A percentile compares a stretch with the other conserved stretches of the same genome.
phyloP scores from a whole-genome alignment of 1,140 invertebrate species.

The Triops longicaudatus region DNA sequence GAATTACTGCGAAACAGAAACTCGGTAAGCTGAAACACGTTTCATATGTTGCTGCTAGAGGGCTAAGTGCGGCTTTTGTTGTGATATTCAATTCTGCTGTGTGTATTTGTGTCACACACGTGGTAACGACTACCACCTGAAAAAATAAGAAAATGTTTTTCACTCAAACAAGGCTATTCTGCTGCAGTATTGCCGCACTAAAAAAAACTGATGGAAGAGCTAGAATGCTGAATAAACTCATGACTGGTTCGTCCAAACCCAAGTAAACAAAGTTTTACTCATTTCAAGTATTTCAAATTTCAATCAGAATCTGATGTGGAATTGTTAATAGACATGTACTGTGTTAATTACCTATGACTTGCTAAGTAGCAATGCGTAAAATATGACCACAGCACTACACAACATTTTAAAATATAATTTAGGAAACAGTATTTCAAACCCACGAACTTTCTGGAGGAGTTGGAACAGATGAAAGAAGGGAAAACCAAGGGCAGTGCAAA shows the following conservation, averaged over 20 bases:
- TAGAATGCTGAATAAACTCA: background rate
- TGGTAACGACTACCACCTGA: background rate
- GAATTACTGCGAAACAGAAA: too few species aligned
- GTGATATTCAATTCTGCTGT: background rate
- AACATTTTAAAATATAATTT: background rate
- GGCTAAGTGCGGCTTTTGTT: too few species aligned
- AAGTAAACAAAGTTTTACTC: background rate
- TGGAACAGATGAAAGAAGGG: background rate
- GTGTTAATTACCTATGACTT: too few species aligned
- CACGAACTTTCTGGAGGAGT: background rate
- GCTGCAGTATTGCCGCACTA: background rate
- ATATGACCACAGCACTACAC: too few species aligned
- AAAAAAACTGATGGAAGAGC: background rate
- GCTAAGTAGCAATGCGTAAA: too few species aligned
- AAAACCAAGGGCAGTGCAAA: background rate
- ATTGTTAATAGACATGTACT: too few species aligned
- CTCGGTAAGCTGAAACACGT: too few species aligned
- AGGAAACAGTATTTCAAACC: background rate
- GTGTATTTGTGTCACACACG: background rate
- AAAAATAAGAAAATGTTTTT: background rate
- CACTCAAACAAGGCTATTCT: background rate
- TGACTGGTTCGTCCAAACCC: background rate
- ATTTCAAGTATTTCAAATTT: background rate
- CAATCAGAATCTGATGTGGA: too few species aligned
- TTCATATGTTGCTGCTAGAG: too few species aligned